These are phyloP conservation scores for Saccostrea glomerata DNA, from an alignment of 1,140 invertebrate species.

Conservation along the genomic window DNA sequence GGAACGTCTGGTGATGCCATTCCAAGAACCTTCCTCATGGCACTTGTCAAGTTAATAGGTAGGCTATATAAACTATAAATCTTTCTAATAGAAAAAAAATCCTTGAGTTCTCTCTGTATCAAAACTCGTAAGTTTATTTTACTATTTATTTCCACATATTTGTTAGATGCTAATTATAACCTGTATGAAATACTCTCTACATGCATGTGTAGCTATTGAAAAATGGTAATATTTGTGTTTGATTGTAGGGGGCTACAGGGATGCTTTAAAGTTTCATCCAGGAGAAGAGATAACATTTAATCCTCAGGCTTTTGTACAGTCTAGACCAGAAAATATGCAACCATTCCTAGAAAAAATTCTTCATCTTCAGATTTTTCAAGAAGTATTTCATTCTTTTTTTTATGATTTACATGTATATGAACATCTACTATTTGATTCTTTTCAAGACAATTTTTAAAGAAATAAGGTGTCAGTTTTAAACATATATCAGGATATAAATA, in stretches of 20 bases:
- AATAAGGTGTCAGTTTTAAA: too few species aligned
- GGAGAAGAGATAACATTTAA: constrained; percentile 92
- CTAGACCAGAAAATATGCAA: constrained; percentile 88
- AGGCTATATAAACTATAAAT: too few species aligned
- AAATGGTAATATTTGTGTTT: not conserved
- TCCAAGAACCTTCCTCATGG: constrained; percentile 92
- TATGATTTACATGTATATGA: not conserved
- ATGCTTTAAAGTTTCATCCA: constrained; percentile 90
- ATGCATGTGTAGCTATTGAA: not conserved
- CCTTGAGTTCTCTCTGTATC: not conserved
- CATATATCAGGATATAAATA: too few species aligned
- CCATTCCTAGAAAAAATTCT: constrained; percentile 94
- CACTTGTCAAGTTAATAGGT: constrained; percentile 93
- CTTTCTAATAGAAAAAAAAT: not conserved
- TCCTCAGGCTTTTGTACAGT: constrained; percentile 90
- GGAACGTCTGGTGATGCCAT: constrained; percentile 89
- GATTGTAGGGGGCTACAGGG: constrained; percentile 88
- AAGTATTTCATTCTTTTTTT: constrained; percentile 81
- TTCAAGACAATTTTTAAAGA: too few species aligned
- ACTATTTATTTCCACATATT: too few species aligned
- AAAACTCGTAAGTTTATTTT: too few species aligned
- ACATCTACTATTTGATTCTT: too few species aligned
- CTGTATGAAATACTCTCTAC: not conserved
- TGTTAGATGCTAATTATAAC: too few species aligned
- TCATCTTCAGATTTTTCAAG: constrained; percentile 95